Conservation (phyloP, 2,888 invertebrate species). For the Helleia helle region DNA sequence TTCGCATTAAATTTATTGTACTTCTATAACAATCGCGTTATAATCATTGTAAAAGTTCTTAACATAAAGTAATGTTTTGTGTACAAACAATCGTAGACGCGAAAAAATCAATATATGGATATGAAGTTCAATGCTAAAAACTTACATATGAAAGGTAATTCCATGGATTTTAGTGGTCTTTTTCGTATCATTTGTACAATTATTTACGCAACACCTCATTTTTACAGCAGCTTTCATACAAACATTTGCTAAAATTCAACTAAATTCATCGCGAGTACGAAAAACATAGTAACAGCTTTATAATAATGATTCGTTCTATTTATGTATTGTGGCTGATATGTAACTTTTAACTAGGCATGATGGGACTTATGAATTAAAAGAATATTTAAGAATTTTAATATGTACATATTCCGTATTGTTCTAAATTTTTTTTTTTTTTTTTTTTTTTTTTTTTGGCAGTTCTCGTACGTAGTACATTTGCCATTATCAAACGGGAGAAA, state of each 20-base stretch:
- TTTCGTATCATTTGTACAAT: conserved; percentile 43
- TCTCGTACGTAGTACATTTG: no score
- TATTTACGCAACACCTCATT: conserved; percentile 50
- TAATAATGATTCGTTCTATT: no score
- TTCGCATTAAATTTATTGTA: background rate
- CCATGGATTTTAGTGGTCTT: conserved; percentile 41
- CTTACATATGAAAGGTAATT: conserved; percentile 55
- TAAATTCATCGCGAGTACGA: background rate
- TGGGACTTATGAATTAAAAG: no score
- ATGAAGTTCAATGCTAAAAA: conserved; percentile 14
- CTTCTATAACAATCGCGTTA: background rate
- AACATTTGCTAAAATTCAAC: background rate
- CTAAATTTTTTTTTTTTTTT: no score
- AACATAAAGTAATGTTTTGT: background rate
- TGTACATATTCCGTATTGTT: no score
- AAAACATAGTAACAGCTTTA: no score
- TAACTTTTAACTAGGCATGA: no score
- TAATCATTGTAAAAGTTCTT: background rate
- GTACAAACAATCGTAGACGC: background rate
- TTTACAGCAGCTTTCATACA: conserved; percentile 11
- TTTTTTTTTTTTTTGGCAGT: no score
- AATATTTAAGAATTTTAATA: no score
- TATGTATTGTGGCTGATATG: no score
- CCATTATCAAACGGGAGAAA: no score
- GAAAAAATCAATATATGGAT: conserved; percentile 3